Conservation (phyloP, 2,888 invertebrate genomes). For the Pocota personata region DNA sequence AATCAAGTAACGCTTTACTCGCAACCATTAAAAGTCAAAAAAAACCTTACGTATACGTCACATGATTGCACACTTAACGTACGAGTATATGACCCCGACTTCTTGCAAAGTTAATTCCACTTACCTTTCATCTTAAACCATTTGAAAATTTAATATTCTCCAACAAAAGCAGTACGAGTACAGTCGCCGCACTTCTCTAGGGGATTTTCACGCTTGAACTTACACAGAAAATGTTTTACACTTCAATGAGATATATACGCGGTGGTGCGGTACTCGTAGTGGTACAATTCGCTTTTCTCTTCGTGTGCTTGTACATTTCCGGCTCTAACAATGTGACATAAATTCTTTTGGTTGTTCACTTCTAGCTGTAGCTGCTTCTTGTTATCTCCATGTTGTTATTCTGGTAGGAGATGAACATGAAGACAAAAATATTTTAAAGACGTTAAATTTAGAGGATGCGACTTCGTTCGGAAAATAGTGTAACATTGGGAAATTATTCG, state of each 20-base stretch:
- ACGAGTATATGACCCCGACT: no score
- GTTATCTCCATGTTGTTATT: neutral
- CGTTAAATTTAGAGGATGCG: slow-evolving; percentile 47
- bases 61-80: neutral
- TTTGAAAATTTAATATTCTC: slow-evolving; percentile 58
- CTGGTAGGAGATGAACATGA: neutral
- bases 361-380: slow-evolving; percentile 39
- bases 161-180: slow-evolving; percentile 43
- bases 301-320: slow-evolving; percentile 21
- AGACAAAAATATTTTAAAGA: slow-evolving; percentile 48
- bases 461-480: slow-evolving; percentile 35
- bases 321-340: slow-evolving; percentile 64
- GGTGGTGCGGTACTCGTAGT: neutral
- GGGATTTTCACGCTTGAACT: slow-evolving; percentile 61
- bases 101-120: slow-evolving; percentile 35
- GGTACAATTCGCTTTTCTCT: neutral
- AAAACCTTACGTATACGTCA: neutral
- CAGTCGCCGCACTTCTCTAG: slow-evolving; percentile 33
- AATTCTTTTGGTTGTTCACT: slow-evolving; percentile 60
- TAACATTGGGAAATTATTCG: slow-evolving; percentile 2
- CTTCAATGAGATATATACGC: slow-evolving; percentile 52
- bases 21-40: no score
- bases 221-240: slow-evolving; percentile 58
- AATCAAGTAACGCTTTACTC: no score
- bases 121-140: neutral